These are phyloP conservation scores for Spisula subtruncata DNA, from an alignment of 2,888 invertebrate species.

Conservation along the genomic window DNA sequence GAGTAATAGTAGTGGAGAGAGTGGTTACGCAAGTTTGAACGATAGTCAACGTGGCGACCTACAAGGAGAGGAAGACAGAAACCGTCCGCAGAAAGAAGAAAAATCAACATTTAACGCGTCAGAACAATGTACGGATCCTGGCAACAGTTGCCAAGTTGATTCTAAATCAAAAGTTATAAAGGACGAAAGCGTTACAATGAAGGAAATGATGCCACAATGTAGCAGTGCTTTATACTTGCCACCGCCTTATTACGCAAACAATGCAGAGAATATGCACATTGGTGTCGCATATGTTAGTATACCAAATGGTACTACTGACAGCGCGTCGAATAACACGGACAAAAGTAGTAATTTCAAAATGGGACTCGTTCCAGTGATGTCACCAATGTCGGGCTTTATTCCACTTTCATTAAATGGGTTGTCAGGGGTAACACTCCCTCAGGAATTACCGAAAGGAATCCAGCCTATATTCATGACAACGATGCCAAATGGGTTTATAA, in stretches of 20 bases:
- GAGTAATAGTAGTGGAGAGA: constrained; percentile 76
- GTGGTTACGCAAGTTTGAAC: constrained; percentile 74
- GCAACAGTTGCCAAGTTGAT: not conserved
- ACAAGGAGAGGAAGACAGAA: constrained; percentile 4
- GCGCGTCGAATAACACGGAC: constrained; percentile 20
- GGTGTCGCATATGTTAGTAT: constrained; percentile 75
- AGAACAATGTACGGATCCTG: not conserved
- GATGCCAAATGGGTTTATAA: constrained; percentile 68
- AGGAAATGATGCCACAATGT: not conserved
- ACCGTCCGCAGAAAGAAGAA: constrained; percentile 40
- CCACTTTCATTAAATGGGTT: constrained; percentile 52
- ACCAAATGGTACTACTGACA: constrained; percentile 47
- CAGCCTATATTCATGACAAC: constrained; percentile 70
- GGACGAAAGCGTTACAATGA: not conserved
- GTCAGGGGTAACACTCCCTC: constrained; percentile 31
- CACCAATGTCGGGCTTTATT: constrained; percentile 61
- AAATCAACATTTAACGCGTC: constrained; percentile 1
- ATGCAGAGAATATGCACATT: constrained; percentile 60
- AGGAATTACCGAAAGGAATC: constrained; percentile 40
- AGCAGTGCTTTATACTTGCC: constrained; percentile 62
- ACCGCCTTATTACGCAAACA: constrained; percentile 48
- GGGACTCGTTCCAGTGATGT: constrained; percentile 77
- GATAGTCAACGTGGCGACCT: constrained; percentile 40
- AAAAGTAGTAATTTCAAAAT: constrained; percentile 65
- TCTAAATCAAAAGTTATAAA: not conserved